These are phyloP conservation scores for Drosophila asahinai DNA, from an alignment of 1,140 invertebrate genomes.

Conservation along the genomic window DNA sequence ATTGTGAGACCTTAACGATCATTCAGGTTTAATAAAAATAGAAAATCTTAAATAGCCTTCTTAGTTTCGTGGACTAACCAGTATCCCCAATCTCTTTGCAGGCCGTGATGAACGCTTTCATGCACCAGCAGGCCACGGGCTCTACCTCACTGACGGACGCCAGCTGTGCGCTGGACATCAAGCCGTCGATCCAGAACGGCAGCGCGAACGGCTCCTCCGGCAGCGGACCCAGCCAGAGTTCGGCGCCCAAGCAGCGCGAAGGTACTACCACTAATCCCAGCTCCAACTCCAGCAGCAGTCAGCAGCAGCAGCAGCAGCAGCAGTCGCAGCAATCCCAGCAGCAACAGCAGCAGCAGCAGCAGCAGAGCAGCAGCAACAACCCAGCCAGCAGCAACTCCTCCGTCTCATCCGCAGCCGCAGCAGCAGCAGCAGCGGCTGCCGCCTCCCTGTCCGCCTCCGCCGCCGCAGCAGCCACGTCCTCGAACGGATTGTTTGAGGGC, in stretches of 20 bases:
- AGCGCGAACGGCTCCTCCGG: conserved; percentile 68
- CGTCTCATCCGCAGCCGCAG: conserved; percentile 50
- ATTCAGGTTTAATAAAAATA: background rate
- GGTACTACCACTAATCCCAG: conserved; percentile 84
- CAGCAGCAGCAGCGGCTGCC: conserved; percentile 74
- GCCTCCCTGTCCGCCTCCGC: conserved; percentile 60
- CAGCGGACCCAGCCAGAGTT: conserved; percentile 63
- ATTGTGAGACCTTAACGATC: background rate
- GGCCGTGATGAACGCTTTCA: conserved; percentile 85
- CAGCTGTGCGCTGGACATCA: conserved; percentile 90
- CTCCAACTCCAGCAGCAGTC: conserved; percentile 68
- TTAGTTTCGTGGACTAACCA: background rate
- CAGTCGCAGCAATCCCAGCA: conserved; percentile 52
- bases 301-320: conserved; percentile 64
- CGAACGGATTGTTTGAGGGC: conserved; percentile 77
- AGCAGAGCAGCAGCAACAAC: conserved; percentile 75
- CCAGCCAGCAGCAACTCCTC: conserved; percentile 70
- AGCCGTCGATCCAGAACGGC: conserved; percentile 88
- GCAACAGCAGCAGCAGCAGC: conserved; percentile 64
- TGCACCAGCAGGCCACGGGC: conserved; percentile 85
- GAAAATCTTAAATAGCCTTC: background rate
- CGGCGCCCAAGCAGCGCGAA: conserved; percentile 91
- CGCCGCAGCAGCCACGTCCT: conserved; percentile 51
- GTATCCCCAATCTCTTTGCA: conserved; percentile 25
- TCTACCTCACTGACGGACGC: conserved; percentile 85